Percentiles rank a stretch among this genome's conserved stretches.
Evolutionary conservation across 2,888 invertebrate genomes (phyloP).

Genomic region (Harpalus rufipes): DNA sequence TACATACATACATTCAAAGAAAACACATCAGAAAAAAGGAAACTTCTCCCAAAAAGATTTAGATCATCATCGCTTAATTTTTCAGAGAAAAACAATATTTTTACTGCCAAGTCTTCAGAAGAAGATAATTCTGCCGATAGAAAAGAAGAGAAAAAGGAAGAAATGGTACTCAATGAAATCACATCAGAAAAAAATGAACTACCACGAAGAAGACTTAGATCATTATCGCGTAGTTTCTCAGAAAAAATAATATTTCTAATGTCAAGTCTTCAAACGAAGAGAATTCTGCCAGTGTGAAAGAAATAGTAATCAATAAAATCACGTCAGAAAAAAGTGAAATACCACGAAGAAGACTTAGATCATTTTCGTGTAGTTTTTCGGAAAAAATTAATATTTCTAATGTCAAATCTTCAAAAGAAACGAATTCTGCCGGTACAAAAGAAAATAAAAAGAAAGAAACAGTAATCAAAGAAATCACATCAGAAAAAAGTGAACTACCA

Average conservation of each 20-base stretch:
- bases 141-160: neutral
- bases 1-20: too few species aligned
- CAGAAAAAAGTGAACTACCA: too few species aligned
- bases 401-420: neutral
- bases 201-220: too few species aligned
- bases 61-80: constrained; percentile 58
- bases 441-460: neutral
- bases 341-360: constrained; percentile 5
- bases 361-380: constrained; percentile 55
- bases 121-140: neutral
- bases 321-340: neutral
- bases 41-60: too few species aligned
- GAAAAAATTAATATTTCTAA: constrained; percentile 52
- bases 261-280: too few species aligned
- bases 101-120: neutral
- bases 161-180: neutral
- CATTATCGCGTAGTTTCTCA: too few species aligned
- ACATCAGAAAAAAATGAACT: neutral
- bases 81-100: constrained; percentile 44
- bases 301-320: neutral
- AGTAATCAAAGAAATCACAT: neutral
- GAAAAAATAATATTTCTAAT: too few species aligned
- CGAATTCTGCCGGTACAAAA: neutral
- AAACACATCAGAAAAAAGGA: neutral
- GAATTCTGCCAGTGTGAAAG: neutral